Base-by-base conservation (phyloP, 2,888 invertebrate species). In the Volucella bombylans region DNA sequence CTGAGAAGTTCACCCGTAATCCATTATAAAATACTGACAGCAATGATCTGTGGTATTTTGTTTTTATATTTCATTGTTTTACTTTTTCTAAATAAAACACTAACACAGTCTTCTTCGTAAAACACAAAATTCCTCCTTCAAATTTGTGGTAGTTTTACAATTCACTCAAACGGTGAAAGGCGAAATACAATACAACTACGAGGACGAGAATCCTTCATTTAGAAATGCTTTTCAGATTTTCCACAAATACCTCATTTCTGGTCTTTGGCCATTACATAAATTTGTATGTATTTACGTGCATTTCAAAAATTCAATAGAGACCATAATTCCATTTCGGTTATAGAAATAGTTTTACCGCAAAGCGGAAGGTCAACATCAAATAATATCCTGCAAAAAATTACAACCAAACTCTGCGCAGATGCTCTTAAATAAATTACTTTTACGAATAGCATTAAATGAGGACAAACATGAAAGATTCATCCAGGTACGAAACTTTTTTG, bases 381-480 rank as follows among this genome's bases (percentile, higher is more conserved):
- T 65, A 74, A 69, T 69, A 68, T 62, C 62, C 45, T 49, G 31
- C 59, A 38, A 67, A 64, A 59, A 18, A 72, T 78, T 67, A 55
- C 45, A 55, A 55, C 49, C 47, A 31, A 54, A 31, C 6, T 31
- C 64, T 38, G 52, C 15, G 4, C 31, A 49, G 54, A 79, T 69
- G 55, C 83, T 80, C 54, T 83, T 49, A 80, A 80, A 80, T 83
- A 80, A 74, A 83, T 83, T 83, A 83, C 69, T 57, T 80, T 71
- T 57, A 43, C 43, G 39, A 57, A 45, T 23, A 41, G 4, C 38
- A 31, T 31, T 6, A 31, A 31, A 31, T 6, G 31, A 31, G 31
- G 31, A 6, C 31, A 31, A 31, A 31, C 31, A 31, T 6, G 31
- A 31, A 4, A 31, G 31, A 31, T 31, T 31, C 31, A 31, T 31